Percentiles rank a stretch among this genome's conserved stretches.
phyloP scores from a whole-genome alignment of 2,888 invertebrate species.

The Oxystoma pomonae region DNA sequence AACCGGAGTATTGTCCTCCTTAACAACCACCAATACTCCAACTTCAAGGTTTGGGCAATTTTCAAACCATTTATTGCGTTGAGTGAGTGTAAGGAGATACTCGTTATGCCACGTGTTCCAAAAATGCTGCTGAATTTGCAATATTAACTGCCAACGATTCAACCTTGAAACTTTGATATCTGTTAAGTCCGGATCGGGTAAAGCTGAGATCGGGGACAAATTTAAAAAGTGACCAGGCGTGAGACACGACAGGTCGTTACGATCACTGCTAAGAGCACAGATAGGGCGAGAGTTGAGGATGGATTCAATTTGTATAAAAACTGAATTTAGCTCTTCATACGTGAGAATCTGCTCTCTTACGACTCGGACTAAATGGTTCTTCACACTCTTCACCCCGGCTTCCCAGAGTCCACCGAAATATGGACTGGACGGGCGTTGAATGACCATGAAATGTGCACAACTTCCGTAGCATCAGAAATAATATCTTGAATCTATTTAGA shows the following conservation, averaged over 20 bases:
- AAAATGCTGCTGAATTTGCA: not conserved
- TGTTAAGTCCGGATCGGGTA: not conserved
- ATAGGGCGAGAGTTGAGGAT: constrained; percentile 1
- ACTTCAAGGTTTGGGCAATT: too few relatives aligned
- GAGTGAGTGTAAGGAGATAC: not conserved
- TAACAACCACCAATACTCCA: too few relatives aligned
- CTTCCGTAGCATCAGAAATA: not conserved
- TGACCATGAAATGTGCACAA: not conserved
- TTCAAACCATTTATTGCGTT: too few relatives aligned
- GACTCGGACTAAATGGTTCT: not conserved
- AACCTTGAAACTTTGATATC: not conserved
- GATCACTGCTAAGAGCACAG: not conserved
- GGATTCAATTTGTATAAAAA: not conserved
- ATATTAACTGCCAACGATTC: not conserved
- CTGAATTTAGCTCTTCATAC: not conserved
- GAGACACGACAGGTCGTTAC: not conserved
- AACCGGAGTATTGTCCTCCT: too few relatives aligned
- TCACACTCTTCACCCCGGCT: constrained; percentile 4
- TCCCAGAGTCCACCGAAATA: not conserved
- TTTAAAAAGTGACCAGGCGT: not conserved
- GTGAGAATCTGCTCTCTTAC: too few relatives aligned
- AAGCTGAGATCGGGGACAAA: not conserved
- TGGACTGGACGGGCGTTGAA: constrained; percentile 2
- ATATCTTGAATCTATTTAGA: not conserved
- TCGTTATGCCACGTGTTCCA: not conserved